A percentile compares a stretch with the other conserved stretches of the same genome.
Conservation (phyloP, 2,797 vertebrate genomes). For the Erpetoichthys calabaricus region DNA sequence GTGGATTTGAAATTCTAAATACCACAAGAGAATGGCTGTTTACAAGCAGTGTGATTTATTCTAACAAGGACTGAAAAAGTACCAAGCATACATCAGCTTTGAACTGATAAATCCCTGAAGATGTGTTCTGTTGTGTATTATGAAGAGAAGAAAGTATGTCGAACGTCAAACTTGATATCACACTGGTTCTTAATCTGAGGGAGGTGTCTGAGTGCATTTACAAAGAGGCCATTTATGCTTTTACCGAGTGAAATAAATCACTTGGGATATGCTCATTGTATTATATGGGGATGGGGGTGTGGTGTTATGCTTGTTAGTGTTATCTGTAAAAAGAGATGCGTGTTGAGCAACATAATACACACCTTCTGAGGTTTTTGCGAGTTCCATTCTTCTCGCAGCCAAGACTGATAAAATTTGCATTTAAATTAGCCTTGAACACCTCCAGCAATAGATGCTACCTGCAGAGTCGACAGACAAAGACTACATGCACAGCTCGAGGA, state of each 20-base stretch:
- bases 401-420: constrained; percentile 33
- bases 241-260: constrained; percentile 20
- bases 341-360: constrained; percentile 17
- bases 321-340: constrained; percentile 9
- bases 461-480: no score
- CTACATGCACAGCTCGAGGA: no score
- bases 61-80: no score
- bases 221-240: constrained; percentile 25
- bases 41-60: no score
- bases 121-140: not conserved
- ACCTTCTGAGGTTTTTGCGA: constrained; percentile 15
- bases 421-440: constrained; percentile 20
- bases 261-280: constrained; percentile 26
- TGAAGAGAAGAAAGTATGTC: not conserved
- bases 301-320: no score
- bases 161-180: not conserved
- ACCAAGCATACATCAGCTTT: not conserved
- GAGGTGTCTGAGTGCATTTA: constrained; percentile 12
- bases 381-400: constrained; percentile 6
- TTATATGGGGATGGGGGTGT: constrained; percentile 12
- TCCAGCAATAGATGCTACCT: no score
- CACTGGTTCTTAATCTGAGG: not conserved
- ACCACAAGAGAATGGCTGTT: no score
- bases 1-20: no score
- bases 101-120: not conserved